Evolutionary conservation across 1,140 invertebrate species (phyloP).

Genomic region (Lordiphosa stackelbergi): DNA sequence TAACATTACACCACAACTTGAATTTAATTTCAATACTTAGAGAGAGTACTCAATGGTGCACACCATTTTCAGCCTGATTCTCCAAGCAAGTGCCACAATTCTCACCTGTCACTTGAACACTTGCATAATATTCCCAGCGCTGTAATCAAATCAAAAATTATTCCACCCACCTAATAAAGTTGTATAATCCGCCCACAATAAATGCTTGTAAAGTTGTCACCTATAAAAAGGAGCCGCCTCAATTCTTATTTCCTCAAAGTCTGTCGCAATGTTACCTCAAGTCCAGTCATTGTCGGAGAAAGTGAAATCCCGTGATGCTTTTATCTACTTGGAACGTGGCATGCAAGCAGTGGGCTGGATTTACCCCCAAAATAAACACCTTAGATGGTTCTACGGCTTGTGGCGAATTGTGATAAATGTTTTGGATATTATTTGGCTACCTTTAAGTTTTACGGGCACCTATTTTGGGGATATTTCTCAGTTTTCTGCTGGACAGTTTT

Average conservation of each 20-base stretch:
- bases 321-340: conserved; percentile 31
- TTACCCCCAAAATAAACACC: neutral
- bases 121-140: no score
- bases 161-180: no score
- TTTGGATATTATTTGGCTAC: conserved; percentile 11
- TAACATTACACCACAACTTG: no score
- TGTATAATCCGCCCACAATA: neutral
- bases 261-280: conserved; percentile 25
- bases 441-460: conserved; percentile 9
- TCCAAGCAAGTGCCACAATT: no score
- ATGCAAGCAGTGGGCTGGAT: conserved; percentile 36
- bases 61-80: no score
- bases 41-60: no score
- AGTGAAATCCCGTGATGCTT: conserved; percentile 36
- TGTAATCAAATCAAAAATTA: no score
- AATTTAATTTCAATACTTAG: no score
- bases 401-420: conserved; percentile 6
- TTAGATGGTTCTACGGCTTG: conserved; percentile 6
- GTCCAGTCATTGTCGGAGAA: conserved; percentile 1
- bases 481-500: conserved; percentile 40
- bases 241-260: accelerated
- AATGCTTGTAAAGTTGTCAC: neutral
- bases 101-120: no score
- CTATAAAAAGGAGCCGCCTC: conserved; percentile 10
- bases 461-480: conserved; percentile 24